These are phyloP conservation scores for Eristalis pertinax DNA, from an alignment of 2,888 invertebrate species.

Conservation along the genomic window DNA sequence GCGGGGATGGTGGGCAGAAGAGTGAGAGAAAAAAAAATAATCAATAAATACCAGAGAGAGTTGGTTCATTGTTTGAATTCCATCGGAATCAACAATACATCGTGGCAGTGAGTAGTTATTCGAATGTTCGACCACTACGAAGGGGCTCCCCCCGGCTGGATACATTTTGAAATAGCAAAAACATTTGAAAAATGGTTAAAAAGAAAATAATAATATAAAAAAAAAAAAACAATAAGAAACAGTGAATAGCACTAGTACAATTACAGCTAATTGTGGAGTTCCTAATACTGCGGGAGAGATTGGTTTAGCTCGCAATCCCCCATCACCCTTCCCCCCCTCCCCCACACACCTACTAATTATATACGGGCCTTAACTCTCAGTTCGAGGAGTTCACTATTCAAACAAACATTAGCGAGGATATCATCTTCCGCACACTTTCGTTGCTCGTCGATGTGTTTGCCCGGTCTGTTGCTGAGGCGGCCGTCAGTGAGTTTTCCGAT, in stretches of 20 bases:
- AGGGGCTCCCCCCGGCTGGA: too few relatives aligned
- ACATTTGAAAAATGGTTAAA: slow-evolving; percentile 4
- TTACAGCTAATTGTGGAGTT: slow-evolving; percentile 59
- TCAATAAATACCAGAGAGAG: slow-evolving; percentile 60
- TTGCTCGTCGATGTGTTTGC: slow-evolving; percentile 73
- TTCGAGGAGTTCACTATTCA: slow-evolving; percentile 31
- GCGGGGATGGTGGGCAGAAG: not conserved
- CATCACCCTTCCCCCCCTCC: too few relatives aligned
- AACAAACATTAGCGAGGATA: slow-evolving; percentile 74
- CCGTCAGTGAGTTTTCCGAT: slow-evolving; percentile 59
- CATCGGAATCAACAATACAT: slow-evolving; percentile 29
- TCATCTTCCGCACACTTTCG: slow-evolving; percentile 75
- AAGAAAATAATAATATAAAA: slow-evolving; percentile 48
- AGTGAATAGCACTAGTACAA: slow-evolving; percentile 67
- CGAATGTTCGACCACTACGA: slow-evolving; percentile 1
- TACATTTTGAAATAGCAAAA: not conserved
- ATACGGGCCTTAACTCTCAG: slow-evolving; percentile 17
- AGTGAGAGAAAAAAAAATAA: slow-evolving; percentile 33
- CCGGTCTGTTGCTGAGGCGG: slow-evolving; percentile 61
- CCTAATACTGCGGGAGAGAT: slow-evolving; percentile 51
- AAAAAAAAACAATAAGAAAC: slow-evolving; percentile 61
- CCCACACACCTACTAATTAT: slow-evolving; percentile 44
- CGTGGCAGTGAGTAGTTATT: slow-evolving; percentile 11
- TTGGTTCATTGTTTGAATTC: slow-evolving; percentile 31
- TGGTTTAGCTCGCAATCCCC: slow-evolving; percentile 21